Percentiles rank a stretch among this genome's conserved stretches.
Conservation (phyloP, 1,140 invertebrate species). For the Ips nitidus region DNA sequence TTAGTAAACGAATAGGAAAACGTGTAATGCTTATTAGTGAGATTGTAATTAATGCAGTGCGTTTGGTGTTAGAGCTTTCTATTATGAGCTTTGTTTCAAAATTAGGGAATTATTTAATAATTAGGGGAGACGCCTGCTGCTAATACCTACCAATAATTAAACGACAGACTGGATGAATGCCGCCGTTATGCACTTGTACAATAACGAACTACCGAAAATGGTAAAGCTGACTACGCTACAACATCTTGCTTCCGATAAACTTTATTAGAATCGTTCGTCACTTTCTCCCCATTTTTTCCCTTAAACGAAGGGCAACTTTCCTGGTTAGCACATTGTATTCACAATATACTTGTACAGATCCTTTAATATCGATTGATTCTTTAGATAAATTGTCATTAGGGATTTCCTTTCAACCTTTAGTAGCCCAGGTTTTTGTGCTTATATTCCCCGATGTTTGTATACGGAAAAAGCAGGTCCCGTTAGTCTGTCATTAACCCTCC, state of each 20-base stretch:
- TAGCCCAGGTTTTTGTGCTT: not conserved
- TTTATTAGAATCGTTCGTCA: slow-evolving; percentile 28
- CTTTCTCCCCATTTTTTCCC: not conserved
- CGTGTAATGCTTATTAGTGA: slow-evolving; percentile 5
- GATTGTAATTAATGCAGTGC: slow-evolving; percentile 11
- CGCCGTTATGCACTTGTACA: slow-evolving; percentile 9
- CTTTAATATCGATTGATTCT: slow-evolving; percentile 1
- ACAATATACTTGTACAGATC: not conserved
- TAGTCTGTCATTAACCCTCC: not conserved
- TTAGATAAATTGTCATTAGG: not conserved
- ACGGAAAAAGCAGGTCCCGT: not conserved
- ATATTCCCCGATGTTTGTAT: not conserved
- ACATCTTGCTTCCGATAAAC: slow-evolving; percentile 18
- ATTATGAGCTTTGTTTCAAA: slow-evolving; percentile 16
- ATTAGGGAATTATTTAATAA: slow-evolving; percentile 39
- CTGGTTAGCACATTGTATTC: no score
- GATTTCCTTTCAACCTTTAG: slow-evolving; percentile 1
- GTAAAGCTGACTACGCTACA: slow-evolving; percentile 9
- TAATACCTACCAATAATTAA: slow-evolving; percentile 39
- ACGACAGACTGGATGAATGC: slow-evolving; percentile 23
- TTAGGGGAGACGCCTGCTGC: slow-evolving; percentile 38
- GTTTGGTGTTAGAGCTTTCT: slow-evolving; percentile 13
- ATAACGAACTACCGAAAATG: slow-evolving; percentile 33
- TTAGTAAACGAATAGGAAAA: not conserved
- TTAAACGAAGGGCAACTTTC: no score